Percentiles rank a stretch among this genome's conserved stretches.
phyloP scores from a whole-genome alignment of 2,113 vertebrate species.

The Ophthalmolycus amberensis region DNA sequence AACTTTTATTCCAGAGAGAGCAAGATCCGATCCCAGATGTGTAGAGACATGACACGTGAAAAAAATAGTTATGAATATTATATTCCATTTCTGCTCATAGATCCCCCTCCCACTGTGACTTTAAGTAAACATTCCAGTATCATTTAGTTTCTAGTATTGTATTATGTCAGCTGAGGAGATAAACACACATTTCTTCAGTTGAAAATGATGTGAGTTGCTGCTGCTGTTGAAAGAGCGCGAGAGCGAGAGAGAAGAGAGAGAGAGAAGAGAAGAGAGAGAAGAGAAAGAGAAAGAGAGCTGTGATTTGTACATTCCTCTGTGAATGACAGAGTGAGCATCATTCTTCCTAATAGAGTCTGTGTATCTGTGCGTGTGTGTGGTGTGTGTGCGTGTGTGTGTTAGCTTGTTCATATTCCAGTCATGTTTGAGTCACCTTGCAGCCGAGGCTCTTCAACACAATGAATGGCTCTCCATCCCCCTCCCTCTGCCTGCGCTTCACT shows the following conservation, averaged over 20 bases:
- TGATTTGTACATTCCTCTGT: conserved; percentile 10
- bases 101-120: too few relatives aligned
- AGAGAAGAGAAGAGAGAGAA: too few relatives aligned
- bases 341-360: conserved; percentile 29
- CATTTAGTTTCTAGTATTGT: not conserved
- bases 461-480: conserved; percentile 11
- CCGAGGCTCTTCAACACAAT: conserved; percentile 36
- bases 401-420: conserved; percentile 71
- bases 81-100: too few relatives aligned
- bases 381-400: not conserved
- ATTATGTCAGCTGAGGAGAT: not conserved
- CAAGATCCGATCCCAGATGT: too few relatives aligned
- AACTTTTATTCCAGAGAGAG: too few relatives aligned
- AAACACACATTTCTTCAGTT: not conserved
- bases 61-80: too few relatives aligned
- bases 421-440: conserved; percentile 64
- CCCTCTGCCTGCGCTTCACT: conserved; percentile 31
- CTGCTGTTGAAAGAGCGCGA: not conserved
- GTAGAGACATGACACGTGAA: not conserved
- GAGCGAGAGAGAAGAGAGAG: too few relatives aligned
- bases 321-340: conserved; percentile 7
- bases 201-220: not conserved
- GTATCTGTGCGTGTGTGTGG: conserved; percentile 11
- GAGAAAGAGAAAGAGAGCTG: not conserved
- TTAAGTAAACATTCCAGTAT: not conserved